phyloP scores from a whole-genome alignment of 2,113 vertebrate species.

The Neolamprologus cancellatus region DNA sequence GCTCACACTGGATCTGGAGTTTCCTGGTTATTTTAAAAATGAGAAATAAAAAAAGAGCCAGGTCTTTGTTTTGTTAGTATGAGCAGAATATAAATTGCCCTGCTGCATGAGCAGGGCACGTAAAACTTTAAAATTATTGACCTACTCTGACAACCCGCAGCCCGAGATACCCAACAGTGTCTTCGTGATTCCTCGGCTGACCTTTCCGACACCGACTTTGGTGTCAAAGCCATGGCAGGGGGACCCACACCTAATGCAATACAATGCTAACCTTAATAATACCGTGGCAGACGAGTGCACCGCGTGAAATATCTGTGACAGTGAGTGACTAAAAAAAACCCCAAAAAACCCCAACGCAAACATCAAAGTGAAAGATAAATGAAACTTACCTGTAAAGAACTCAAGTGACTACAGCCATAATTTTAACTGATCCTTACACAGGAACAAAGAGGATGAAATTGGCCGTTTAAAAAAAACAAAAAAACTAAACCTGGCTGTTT shows the following conservation, averaged over 20 bases:
- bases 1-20: not conserved
- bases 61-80: not conserved
- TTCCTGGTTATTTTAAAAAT: not conserved
- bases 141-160: not conserved
- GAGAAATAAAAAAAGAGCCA: not conserved
- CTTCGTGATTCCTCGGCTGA: not conserved
- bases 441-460: not conserved
- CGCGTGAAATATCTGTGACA: not conserved
- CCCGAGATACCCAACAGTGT: not conserved
- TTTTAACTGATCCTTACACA: constrained; percentile 2
- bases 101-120: not conserved
- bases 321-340: not conserved
- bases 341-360: not conserved
- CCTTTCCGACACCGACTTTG: not conserved
- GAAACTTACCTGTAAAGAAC: not conserved
- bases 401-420: constrained; percentile 11
- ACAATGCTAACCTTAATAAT: not conserved
- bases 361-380: constrained; percentile 1
- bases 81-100: not conserved
- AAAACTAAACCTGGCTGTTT: not conserved
- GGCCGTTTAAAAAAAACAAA: not conserved
- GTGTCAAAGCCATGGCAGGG: not conserved
- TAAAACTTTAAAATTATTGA: not conserved
- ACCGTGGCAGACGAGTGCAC: not conserved
- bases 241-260: not conserved